Base-by-base conservation (phyloP, 2,888 invertebrate genomes). In the Polydrusus pterygomalis region DNA sequence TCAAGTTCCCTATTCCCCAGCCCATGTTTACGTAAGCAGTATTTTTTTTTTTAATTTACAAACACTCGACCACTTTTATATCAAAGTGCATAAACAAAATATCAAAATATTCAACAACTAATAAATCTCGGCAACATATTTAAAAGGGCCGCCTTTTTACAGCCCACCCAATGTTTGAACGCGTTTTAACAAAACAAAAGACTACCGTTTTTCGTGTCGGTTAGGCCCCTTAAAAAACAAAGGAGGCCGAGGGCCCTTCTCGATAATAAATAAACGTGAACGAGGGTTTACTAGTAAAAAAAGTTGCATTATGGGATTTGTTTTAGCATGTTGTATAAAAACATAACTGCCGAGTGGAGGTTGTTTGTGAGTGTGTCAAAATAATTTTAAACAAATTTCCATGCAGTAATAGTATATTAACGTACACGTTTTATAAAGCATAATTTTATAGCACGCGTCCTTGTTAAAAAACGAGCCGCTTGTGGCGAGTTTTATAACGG, bases 101-200 rank as follows among this genome's bases (percentile, higher is more conserved):
- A 73, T 73, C 71, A 71, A 71, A 71, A 71, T 71, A 73, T 73
- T 73, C 67, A 73, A 67, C 67, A 73, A 58, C 56, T 38, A 67
- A 73, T 73, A 73, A 73, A 73, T 73, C 73, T 54, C 45, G 11
- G 34, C 25, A 43, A 17, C 11, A 15, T 25, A 25, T 51, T 56
- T 56, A 58, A 65, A 65, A 58, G 65, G 45, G 20, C 73, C 67
- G 73, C 72, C 58, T 73, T 47, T 67, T 54, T 54, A 71, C 18
- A 54, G 64, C 64, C 71, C 71, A 45, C 43, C 71, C 63, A 64
- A 56, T 64, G 71, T 71, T 71, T 71, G 71, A 40, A 71, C 45
- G 56, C 54, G 15, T 71, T 63, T 70, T 63, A 62, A 63, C 62
- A 38, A 71, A 71, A 64, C 64, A 71, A 71, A 64, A 71, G 71